Evolutionary conservation across 2,888 invertebrate genomes (phyloP).

Genomic region (Listrodromus nycthemerus): DNA sequence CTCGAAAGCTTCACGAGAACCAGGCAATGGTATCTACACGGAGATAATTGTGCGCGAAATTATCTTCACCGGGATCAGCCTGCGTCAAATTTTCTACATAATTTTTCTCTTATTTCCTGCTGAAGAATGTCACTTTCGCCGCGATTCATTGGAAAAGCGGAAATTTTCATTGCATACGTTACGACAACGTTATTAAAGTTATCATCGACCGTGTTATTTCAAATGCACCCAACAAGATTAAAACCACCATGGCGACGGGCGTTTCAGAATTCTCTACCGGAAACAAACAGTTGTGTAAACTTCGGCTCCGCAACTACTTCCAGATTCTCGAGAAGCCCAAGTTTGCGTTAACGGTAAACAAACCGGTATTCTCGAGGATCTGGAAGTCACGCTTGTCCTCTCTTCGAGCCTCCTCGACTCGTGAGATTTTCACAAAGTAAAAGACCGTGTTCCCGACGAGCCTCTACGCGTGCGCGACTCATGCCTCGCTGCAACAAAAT

Average conservation of each 20-base stretch:
- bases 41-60: no score
- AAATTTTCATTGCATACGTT: no score
- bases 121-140: no score
- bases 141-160: no score
- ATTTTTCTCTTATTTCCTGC: no score
- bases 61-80: no score
- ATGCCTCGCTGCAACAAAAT: background rate
- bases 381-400: background rate
- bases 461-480: background rate
- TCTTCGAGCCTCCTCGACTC: background rate
- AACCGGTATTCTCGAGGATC: slow-evolving; percentile 26
- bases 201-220: background rate
- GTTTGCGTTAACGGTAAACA: slow-evolving; percentile 30
- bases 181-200: no score
- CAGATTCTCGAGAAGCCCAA: slow-evolving; percentile 18
- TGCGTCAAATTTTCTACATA: no score
- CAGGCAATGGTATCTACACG: no score
- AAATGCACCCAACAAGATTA: background rate
- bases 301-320: slow-evolving; percentile 8
- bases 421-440: background rate
- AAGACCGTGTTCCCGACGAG: no score
- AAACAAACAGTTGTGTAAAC: background rate
- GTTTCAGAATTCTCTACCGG: slow-evolving; percentile 7
- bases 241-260: background rate
- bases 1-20: no score